Evolutionary conservation across 2,888 invertebrate species (phyloP), one percentile per base, ranked within the genome.

Genomic region (Phortica okadai): DNA sequence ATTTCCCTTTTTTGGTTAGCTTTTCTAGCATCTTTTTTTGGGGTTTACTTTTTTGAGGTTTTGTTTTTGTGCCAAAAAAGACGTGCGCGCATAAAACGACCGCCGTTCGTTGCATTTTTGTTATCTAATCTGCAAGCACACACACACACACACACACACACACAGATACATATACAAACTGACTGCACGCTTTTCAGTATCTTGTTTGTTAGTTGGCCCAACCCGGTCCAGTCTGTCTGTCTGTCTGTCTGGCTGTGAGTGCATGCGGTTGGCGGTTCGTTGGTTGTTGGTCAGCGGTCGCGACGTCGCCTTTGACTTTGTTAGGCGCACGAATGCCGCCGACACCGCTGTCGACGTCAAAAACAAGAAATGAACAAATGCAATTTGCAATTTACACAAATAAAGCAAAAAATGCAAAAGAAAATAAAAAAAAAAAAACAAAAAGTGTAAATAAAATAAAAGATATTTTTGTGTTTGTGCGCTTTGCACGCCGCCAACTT

Each of bases 351-450:
- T 25, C 6, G 59, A 16, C 59, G 58, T 21, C 11, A 58, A 16
- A 59, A 25, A 10, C 14, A 64, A 25, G 41, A 64, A 64, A 64
- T 64, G 25, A 44, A 69, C 21, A 21, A 69, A 21, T 10, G 66
- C 66, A 66, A 42, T 69, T 69, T 69, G 44, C 67, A 69, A 69
- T 69, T 69, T 69, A n/a, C 69, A 62, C 16, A 69, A 25, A 42
- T n/a, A n/a, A 33, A 41, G n/a, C 33, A 8, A 66, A 42, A 50
- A 69, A 50, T 16, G 16, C n/a, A 69, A 6, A 69, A 69, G 16
- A 44, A 45, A n/a, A 66, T 4, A 41, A 1, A 66, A 2, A 10
- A 66, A n/a, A 66, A 33, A 41, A 41, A 66, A 5, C 21, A 45
- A 45, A 10, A 45, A 45, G 45, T 50, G 50, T 50, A 14, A 14